These are phyloP conservation scores for Zeuzera pyrina DNA, from an alignment of 2,888 invertebrate genomes.

Conservation along the genomic window DNA sequence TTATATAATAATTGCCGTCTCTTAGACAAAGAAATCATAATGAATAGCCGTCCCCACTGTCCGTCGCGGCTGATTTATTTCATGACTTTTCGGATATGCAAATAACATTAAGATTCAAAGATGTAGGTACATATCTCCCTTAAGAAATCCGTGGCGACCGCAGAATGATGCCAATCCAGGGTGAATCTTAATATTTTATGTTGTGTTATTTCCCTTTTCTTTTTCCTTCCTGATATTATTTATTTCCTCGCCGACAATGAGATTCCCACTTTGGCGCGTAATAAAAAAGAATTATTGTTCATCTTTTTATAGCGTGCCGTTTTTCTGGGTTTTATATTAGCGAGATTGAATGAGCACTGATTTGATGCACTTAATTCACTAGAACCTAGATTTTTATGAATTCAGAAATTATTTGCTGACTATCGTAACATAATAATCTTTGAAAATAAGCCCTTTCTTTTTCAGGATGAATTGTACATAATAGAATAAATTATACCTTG, in stretches of 20 bases:
- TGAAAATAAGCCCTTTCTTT: too few relatives aligned
- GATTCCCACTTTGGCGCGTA: slow-evolving; percentile 71
- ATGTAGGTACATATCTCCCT: slow-evolving; percentile 56
- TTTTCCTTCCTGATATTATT: slow-evolving; percentile 69
- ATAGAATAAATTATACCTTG: too few relatives aligned
- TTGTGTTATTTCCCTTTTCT: slow-evolving; percentile 70
- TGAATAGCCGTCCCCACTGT: slow-evolving; percentile 63
- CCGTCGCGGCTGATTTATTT: slow-evolving; percentile 71
- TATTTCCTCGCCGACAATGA: slow-evolving; percentile 69
- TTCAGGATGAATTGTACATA: too few relatives aligned
- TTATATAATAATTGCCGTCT: slow-evolving; percentile 58
- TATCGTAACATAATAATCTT: not conserved
- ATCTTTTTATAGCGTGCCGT: slow-evolving; percentile 64
- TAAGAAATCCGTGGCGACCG: slow-evolving; percentile 60
- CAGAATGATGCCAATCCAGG: slow-evolving; percentile 71
- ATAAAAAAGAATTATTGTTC: slow-evolving; percentile 73
- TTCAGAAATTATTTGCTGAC: not conserved
- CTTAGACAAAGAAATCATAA: slow-evolving; percentile 58
- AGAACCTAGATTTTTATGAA: not conserved
- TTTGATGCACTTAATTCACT: slow-evolving; percentile 20
- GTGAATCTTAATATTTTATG: slow-evolving; percentile 73
- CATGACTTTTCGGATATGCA: slow-evolving; percentile 72
- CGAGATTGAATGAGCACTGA: slow-evolving; percentile 50
- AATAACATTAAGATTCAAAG: slow-evolving; percentile 72
- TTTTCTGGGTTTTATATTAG: slow-evolving; percentile 61